Percentiles rank a stretch among this genome's conserved stretches.
Conservation (phyloP, 2,888 invertebrate species). For the Trilocha varians region DNA sequence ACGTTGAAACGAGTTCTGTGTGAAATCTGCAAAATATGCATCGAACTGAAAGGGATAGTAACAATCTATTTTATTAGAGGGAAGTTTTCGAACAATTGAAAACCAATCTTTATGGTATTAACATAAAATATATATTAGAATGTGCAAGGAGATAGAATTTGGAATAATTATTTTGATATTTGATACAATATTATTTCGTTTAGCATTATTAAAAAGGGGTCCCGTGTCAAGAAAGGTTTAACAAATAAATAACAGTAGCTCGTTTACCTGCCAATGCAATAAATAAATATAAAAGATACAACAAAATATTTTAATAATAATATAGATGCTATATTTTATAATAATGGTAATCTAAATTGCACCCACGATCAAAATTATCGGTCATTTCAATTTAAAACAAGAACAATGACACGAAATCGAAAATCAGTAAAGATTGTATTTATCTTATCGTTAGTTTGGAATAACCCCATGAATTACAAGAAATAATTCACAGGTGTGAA, state of each 20-base stretch:
- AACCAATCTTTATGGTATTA: not conserved
- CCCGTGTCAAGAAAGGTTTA: too few relatives aligned
- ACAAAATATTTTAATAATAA: too few relatives aligned
- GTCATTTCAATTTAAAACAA: not conserved
- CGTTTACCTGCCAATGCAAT: too few relatives aligned
- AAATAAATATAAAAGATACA: too few relatives aligned
- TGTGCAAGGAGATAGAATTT: not conserved
- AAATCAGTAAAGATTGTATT: not conserved
- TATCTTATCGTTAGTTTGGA: constrained; percentile 8
- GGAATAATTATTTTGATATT: too few relatives aligned
- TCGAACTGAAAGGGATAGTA: constrained; percentile 19
- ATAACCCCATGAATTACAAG: constrained; percentile 4
- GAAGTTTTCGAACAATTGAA: not conserved
- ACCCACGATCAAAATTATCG: not conserved
- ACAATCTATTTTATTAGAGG: not conserved
- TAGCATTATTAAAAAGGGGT: too few relatives aligned
- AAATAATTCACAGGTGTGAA: not conserved
- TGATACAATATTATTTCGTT: too few relatives aligned
- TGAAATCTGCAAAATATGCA: constrained; percentile 42
- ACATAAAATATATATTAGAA: not conserved
- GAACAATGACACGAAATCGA: not conserved
- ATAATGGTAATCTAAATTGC: too few relatives aligned
- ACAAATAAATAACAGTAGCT: too few relatives aligned
- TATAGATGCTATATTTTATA: too few relatives aligned
- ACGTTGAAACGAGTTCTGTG: constrained; percentile 46